Evolutionary conservation across 2,113 vertebrate genomes (phyloP).

Genomic region (Nerophis ophidion): DNA sequence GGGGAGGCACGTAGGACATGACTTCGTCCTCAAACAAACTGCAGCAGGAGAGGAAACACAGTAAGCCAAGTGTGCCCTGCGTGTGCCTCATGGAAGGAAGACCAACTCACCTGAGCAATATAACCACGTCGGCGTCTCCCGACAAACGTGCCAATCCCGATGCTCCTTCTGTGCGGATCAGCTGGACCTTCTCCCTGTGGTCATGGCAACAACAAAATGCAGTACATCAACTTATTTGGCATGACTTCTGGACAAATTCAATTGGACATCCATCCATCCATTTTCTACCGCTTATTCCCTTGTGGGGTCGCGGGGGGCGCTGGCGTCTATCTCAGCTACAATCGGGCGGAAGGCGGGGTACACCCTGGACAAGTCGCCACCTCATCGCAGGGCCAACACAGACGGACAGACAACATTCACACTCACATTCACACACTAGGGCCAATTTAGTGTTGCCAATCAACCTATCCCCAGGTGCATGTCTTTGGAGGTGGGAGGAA

Average conservation of each 20-base stretch:
- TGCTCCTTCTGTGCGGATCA: conserved; percentile 87
- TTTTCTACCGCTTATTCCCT: no score
- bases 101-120: conserved; percentile 79
- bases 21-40: conserved; percentile 95
- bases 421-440: no score
- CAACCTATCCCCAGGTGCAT: no score
- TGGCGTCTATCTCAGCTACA: no score
- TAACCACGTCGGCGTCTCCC: conserved; percentile 89
- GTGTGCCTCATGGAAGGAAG: not conserved
- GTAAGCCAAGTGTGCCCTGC: not conserved
- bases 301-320: no score
- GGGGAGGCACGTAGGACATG: conserved; percentile 92
- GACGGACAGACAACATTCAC: no score
- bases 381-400: no score
- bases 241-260: not conserved
- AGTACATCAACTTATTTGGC: not conserved
- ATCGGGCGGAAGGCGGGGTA: no score
- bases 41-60: conserved; percentile 2
- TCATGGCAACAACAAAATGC: conserved; percentile 4
- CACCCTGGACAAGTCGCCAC: no score
- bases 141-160: conserved; percentile 86
- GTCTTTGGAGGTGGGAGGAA: no score
- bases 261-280: no score
- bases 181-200: conserved; percentile 90
- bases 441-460: no score